These are phyloP conservation scores for Herpailurus yagouaroundi DNA, from an alignment of 2,113 vertebrate genomes.

Conservation along the genomic window DNA sequence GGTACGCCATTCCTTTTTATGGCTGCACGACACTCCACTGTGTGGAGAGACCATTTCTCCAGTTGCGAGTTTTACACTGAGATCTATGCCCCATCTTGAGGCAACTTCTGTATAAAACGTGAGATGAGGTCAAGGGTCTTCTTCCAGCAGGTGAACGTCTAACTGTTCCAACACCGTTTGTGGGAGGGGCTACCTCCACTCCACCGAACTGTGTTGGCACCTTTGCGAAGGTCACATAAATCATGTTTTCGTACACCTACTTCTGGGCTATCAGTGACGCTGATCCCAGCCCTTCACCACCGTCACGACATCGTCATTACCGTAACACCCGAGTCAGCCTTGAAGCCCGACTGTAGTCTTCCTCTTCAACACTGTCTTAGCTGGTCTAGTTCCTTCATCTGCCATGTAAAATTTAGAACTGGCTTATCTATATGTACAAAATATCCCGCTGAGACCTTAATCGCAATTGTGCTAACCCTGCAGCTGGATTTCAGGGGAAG, in stretches of 20 bases:
- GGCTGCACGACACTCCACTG: too few relatives aligned
- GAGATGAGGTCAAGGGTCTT: background rate
- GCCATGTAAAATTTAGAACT: background rate
- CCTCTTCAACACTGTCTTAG: background rate
- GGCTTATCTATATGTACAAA: background rate
- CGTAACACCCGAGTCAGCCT: background rate
- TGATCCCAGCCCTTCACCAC: background rate
- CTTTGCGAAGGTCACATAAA: background rate
- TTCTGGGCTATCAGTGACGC: background rate
- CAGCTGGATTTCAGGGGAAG: background rate
- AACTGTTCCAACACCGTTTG: background rate
- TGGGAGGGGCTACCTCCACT: background rate
- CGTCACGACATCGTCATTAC: background rate
- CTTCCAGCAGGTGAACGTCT: background rate
- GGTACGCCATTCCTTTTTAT: background rate
- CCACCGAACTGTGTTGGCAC: background rate
- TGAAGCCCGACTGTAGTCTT: background rate
- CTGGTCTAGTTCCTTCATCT: background rate
- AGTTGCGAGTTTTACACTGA: background rate
- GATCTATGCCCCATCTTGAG: background rate
- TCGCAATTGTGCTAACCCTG: background rate
- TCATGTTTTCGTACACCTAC: too few relatives aligned
- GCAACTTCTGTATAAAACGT: background rate
- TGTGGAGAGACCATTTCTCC: too few relatives aligned
- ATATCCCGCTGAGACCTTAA: background rate